Evolutionary conservation across 2,797 vertebrate genomes (phyloP).

Genomic region (Mus minutoides): DNA sequence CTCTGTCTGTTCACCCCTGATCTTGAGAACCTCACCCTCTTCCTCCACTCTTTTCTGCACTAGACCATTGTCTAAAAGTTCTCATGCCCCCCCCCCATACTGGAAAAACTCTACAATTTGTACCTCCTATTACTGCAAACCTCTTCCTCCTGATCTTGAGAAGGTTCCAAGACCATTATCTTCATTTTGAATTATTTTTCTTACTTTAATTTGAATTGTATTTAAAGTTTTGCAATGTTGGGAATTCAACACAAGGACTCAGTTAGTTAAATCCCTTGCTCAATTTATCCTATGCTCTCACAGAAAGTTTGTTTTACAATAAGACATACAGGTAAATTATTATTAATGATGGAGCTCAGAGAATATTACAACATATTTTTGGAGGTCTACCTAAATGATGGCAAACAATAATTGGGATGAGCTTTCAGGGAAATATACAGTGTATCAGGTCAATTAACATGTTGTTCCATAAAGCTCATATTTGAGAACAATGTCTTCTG

Average conservation of each 20-base stretch:
- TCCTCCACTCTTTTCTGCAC: neutral
- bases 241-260: neutral
- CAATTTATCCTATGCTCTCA: neutral
- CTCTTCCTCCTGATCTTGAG: neutral
- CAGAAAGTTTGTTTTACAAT: neutral
- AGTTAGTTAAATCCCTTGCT: neutral
- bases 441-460: neutral
- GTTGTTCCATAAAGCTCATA: neutral
- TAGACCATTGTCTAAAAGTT: neutral
- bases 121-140: rapidly evolving
- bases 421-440: neutral
- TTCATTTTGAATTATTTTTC: neutral
- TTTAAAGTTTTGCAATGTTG: neutral
- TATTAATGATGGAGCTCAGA: neutral
- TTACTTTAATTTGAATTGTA: neutral
- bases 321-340: neutral
- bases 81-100: rapidly evolving
- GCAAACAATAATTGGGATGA: neutral
- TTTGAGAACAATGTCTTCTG: neutral
- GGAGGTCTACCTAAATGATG: neutral
- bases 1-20: neutral
- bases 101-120: neutral
- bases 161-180: neutral
- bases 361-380: neutral
- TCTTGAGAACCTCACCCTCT: neutral